Evolutionary conservation across 2,113 vertebrate genomes (phyloP).

Genomic region (Ellobius talpinus): DNA sequence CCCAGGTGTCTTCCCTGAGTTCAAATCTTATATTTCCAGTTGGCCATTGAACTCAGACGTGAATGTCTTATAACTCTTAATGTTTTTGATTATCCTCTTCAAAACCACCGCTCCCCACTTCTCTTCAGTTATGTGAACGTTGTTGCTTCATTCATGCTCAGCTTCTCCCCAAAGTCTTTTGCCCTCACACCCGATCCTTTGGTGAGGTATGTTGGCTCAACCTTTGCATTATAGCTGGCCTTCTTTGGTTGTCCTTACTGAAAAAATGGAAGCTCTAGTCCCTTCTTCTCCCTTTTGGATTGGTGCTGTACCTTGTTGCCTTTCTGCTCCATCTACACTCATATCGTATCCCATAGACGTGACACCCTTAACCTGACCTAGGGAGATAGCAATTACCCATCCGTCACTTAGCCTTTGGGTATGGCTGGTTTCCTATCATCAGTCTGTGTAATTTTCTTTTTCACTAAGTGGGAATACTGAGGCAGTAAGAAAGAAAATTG

Average conservation of each 20-base stretch:
- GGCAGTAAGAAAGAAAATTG: neutral
- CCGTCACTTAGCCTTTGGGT: neutral
- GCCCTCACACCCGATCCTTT: neutral
- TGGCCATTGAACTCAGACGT: neutral
- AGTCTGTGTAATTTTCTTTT: neutral
- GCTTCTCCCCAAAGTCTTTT: neutral
- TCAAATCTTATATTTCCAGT: neutral
- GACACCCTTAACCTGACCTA: neutral
- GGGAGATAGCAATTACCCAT: neutral
- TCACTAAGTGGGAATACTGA: neutral
- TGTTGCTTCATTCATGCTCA: neutral
- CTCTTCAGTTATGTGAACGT: neutral
- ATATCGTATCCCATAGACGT: fast-evolving
- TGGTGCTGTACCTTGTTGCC: too few species aligned
- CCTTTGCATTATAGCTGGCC: neutral
- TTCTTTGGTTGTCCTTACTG: neutral
- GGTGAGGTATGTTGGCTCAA: neutral
- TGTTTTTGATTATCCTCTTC: neutral
- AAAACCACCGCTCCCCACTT: neutral
- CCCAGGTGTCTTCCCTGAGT: neutral
- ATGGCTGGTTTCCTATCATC: neutral
- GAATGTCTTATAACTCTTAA: neutral
- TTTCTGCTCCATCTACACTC: fast-evolving
- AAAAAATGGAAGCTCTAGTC: neutral
- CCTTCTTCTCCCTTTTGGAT: neutral